Evolutionary conservation across 2,113 vertebrate genomes (phyloP), one percentile per base, ranked within the genome.

Genomic region (Orcinus orca): DNA sequence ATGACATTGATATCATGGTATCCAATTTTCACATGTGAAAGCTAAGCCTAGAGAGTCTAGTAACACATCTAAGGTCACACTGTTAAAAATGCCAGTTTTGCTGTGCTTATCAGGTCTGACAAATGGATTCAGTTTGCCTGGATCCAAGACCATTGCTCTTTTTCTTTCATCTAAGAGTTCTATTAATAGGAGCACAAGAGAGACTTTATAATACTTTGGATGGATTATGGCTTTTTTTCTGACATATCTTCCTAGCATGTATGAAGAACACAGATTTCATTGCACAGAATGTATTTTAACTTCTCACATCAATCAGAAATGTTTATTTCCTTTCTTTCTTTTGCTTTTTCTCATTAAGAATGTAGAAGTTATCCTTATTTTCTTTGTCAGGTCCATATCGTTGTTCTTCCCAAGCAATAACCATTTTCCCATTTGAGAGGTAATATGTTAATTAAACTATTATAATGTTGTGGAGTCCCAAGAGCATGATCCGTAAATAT

Each of bases 21-120:
- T 55, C 73, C 55, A 62, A 31, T 67, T 94, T 96, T 82, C n/a
- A 91, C n/a, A 90, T 47, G 36, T 76, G 81, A 38, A 97, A 86
- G 44, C 47, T 25, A 84, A 95, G 41, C 9, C 77, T 73, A 1
- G 29, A 84, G 29, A 77, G 25, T 62, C 44, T 88, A n/a, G 33
- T 71, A 53, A 62, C 33, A 47, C 2, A 2, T 33, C 33, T 73
- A 84, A 82, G 15, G 50, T 47, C 55, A 95, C 18, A 31, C 2
- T 86, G 26, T 79, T 50, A 68, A 88, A 79, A 80, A 41, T 29
- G 67, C 20, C 67, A 89, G 7, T 29, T 93, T 53, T 26, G 9
- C 36, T 81, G 0, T 53, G 14, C 5, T 79, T 41, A 53, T 77
- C 26, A 62, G 11, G 29, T 60, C 44, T 73, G 77, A 91, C 38